Percentiles rank a stretch among this genome's conserved stretches.
Conservation (phyloP, 2,797 vertebrate genomes). For the Mastacembelus armatus region DNA sequence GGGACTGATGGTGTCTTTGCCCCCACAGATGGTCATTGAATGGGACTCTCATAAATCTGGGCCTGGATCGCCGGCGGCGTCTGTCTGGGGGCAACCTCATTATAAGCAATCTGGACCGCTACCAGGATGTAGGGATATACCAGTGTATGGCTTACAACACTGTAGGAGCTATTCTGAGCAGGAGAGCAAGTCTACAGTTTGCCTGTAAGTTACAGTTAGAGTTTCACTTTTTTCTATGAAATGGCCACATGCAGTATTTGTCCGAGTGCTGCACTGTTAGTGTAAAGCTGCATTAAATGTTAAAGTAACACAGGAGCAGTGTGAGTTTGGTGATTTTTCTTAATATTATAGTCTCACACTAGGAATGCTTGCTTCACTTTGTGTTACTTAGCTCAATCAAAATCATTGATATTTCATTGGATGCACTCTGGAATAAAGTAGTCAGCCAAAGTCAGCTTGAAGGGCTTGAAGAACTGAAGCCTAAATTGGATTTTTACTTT, state of each 20-base stretch:
- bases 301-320: constrained; percentile 25
- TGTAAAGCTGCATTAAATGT: constrained; percentile 35
- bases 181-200: constrained; percentile 89
- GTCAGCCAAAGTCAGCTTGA: constrained; percentile 1
- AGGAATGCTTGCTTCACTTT: constrained; percentile 15
- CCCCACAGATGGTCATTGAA: constrained; percentile 90
- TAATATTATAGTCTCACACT: not conserved
- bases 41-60: constrained; percentile 87
- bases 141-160: constrained; percentile 89
- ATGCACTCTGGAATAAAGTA: constrained; percentile 20
- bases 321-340: constrained; percentile 4
- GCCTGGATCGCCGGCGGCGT: constrained; percentile 82
- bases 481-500: not conserved
- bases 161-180: constrained; percentile 88
- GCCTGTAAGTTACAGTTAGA: constrained; percentile 85
- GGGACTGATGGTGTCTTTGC: constrained; percentile 81
- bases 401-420: constrained; percentile 10
- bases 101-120: constrained; percentile 85
- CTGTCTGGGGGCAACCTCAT: constrained; percentile 88
- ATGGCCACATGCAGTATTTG: constrained; percentile 65
- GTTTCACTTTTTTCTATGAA: constrained; percentile 8
- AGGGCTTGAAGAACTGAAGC: constrained; percentile 20
- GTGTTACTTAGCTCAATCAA: constrained; percentile 3
- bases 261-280: constrained; percentile 21
- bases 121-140: constrained; percentile 87